Percentiles rank a stretch among this genome's conserved stretches.
Conservation (phyloP, 2,888 invertebrate species). For the Sinelater perroti region DNA sequence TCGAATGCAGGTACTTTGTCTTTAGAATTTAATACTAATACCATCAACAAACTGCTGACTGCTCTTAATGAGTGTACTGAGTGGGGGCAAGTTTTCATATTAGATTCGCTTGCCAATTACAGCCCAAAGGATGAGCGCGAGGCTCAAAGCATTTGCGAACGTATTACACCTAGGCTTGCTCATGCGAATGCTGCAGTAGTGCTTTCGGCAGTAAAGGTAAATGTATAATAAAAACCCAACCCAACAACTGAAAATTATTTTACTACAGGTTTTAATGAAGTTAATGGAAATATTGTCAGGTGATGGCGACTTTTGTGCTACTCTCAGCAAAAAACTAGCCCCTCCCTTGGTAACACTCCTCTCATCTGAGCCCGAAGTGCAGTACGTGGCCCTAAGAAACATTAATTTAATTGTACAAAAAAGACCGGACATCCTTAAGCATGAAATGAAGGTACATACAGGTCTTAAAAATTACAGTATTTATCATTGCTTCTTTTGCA, state of each 20-base stretch:
- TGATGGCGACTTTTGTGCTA: conserved; percentile 92
- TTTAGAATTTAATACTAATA: conserved; percentile 92
- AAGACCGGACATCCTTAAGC: conserved; percentile 96
- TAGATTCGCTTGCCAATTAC: conserved; percentile 97
- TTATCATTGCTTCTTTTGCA: not conserved
- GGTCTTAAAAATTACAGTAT: not conserved
- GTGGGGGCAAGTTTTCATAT: conserved; percentile 98
- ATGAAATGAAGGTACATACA: conserved; percentile 94
- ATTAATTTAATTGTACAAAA: conserved; percentile 99
- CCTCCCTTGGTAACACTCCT: conserved; percentile 98
- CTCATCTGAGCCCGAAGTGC: conserved; percentile 98
- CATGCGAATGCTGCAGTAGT: conserved; percentile 99
- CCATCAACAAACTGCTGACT: conserved; percentile 97
- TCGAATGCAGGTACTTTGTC: no score
- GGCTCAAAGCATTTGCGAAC: conserved; percentile 97
- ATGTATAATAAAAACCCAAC: not conserved
- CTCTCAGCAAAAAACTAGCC: conserved; percentile 94
- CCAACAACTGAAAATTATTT: not conserved
- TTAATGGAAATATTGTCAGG: conserved; percentile 96
- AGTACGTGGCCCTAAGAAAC: conserved; percentile 97
- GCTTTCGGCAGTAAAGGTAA: conserved; percentile 94
- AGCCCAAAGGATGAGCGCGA: conserved; percentile 96
- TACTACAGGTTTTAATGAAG: conserved; percentile 90
- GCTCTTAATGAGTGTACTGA: conserved; percentile 99
- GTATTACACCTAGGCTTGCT: conserved; percentile 95